Evolutionary conservation across 1,140 invertebrate species (phyloP), one percentile per base, ranked within the genome.

Genomic region (Aphidius ervi): DNA sequence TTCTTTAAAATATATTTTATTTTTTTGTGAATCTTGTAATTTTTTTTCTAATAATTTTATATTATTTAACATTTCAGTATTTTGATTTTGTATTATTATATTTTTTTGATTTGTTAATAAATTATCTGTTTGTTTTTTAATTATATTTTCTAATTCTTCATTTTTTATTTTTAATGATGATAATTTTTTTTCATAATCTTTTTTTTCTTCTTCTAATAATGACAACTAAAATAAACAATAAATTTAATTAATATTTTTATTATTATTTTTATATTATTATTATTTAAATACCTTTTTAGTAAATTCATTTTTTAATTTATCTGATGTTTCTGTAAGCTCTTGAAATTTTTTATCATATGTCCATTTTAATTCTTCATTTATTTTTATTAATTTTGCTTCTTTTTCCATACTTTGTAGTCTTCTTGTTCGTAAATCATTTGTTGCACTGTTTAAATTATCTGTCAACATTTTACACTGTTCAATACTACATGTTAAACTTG

Each of bases 1-100:
- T 71, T 85, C 82, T 71, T 85, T 85, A 66, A 85, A 86, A 72
- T 84, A 85, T 43, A 76, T 64, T 72, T 83, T 84, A 43, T 79
- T 82, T 46, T 82, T 80, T 41, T 80, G 69, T 5, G 80, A 75
- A 39, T 70, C 77, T 49, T 81, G 73, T 45, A 85, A 67, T 70
- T 85, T 85, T 71, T 85, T 78, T 65, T 86, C 81, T n/a, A 85
- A 66, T 54, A 68, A 75, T 61, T 82, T 81, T 69, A 85, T 60
- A 45, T 83, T 75, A 56, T 81, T 73, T 16, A 82, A 59, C 5
- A 83, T 69, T 23, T 66, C 74, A 4, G 74, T 65, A 5, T 79
- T 79, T 71, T 83, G 80, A 63, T 81, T 74, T 49, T 77, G 74
- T 0, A 77, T 75, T 50, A 79, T 62, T 3, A 72, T 70, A 10